Evolutionary conservation across 2,888 invertebrate species (phyloP), one percentile per base, ranked within the genome.

Genomic region (Craniophora ligustri): DNA sequence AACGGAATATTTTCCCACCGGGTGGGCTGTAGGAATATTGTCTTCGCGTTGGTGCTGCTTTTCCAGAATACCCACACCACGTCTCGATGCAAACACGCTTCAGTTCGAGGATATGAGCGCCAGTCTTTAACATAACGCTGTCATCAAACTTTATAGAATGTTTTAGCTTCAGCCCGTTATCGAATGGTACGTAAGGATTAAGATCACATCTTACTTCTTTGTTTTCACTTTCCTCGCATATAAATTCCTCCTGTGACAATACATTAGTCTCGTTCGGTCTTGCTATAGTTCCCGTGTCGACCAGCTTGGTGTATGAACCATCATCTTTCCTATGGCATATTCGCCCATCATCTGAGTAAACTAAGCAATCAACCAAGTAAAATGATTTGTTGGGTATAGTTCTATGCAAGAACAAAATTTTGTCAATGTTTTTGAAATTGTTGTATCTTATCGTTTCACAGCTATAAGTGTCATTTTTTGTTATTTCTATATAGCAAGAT

Each of bases 361-460:
- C 72, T 64, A 92, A 85, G 74, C 92, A 92, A 74, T 92, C 91
- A 34, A 88, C 88, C 41, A 79, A 62, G 60, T 91, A 92, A 76
- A 86, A 89, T 19, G 57, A 70, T 74, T 90, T 90, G 34, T 79
- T 61, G 5, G 62, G 73, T 63, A 92, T 81, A 48, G 82, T 84
- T 18, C 79, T 82, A 1, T 74, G 71, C 42, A 92, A 68, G 53
- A 92, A 90, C 51, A 88, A 67, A 57, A 92, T 31, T 65, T 90
- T 92, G 57, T 92, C 92, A 4, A 85, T 72, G 48, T 86, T 87
- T 73, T 90, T 91, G 0, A 88, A 82, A 55, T 87, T 61, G 61
- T 87, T 76, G 53, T 86, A 92, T 53, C 85, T 83, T 54, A 90
- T 72, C 35, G 68, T 61, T 59, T 88, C 87, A 60, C 92, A 92